phyloP scores from a whole-genome alignment of 2,113 vertebrate genomes.

The Urocynchramus pylzowi region DNA sequence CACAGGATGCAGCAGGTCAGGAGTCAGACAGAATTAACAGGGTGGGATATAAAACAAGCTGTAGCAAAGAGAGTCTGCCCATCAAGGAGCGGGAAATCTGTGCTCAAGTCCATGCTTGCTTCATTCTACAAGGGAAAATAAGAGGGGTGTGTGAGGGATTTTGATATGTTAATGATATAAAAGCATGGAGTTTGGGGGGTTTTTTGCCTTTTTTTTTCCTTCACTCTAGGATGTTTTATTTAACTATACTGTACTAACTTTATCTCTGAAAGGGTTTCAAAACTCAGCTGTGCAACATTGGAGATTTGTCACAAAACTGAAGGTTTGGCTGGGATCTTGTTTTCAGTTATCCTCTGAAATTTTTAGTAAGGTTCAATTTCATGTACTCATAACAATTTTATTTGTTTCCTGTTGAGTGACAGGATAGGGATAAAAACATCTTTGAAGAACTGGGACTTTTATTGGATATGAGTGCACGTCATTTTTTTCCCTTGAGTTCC shows the following conservation, averaged over 20 bases:
- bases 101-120: background rate
- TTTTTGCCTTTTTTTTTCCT: background rate
- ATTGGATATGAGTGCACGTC: background rate
- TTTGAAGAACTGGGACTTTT: background rate
- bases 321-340: background rate
- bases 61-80: background rate
- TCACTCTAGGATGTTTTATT: background rate
- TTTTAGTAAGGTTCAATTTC: background rate
- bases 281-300: background rate
- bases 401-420: slow-evolving; percentile 18
- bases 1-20: background rate
- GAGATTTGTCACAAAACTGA: background rate
- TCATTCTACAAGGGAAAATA: background rate
- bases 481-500: background rate
- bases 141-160: background rate
- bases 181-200: background rate
- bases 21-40: background rate
- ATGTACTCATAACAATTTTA: background rate
- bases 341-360: background rate
- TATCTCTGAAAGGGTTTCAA: background rate
- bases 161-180: background rate
- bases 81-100: background rate
- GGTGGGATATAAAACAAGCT: background rate
- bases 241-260: background rate
- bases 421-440: background rate